A percentile compares a stretch with the other conserved stretches of the same genome.
Evolutionary conservation across 2,888 invertebrate genomes (phyloP).

Genomic region (Coenonympha glycerion): DNA sequence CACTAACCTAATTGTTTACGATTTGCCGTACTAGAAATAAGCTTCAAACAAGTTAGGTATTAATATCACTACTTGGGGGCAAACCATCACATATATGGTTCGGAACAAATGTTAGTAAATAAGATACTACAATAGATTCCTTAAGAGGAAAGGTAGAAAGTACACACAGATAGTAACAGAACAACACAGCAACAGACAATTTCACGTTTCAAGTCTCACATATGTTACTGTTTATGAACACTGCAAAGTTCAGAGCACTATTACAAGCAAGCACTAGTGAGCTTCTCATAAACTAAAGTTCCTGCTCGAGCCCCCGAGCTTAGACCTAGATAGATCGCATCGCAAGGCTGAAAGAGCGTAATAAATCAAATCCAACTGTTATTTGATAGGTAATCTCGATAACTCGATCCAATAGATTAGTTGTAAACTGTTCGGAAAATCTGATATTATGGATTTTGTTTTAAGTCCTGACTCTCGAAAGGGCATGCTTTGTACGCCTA

Average conservation of each 20-base stretch:
- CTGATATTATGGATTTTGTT: background rate
- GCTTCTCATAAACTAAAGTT: constrained; percentile 23
- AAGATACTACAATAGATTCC: no score
- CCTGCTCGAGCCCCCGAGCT: constrained; percentile 20
- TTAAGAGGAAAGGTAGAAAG: background rate
- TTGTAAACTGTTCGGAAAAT: constrained; percentile 5
- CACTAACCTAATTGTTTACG: no score
- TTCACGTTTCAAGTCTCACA: constrained; percentile 17
- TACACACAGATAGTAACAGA: background rate
- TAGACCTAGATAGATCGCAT: constrained; percentile 23
- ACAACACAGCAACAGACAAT: background rate
- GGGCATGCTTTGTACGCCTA: background rate
- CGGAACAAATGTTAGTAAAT: no score
- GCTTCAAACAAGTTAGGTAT: no score
- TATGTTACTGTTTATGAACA: constrained; percentile 31
- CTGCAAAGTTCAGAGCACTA: constrained; percentile 11
- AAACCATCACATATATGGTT: no score
- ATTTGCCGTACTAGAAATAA: no score
- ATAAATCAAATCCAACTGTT: constrained; percentile 23
- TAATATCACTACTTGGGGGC: no score
- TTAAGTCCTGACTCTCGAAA: background rate
- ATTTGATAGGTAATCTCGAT: constrained; percentile 10
- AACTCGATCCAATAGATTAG: constrained; percentile 6
- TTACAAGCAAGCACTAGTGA: constrained; percentile 15
- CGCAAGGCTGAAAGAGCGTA: constrained; percentile 10